Percentiles rank a stretch among this genome's conserved stretches.
Evolutionary conservation across 2,797 vertebrate species (phyloP).

Genomic region (Sebastes aleutianus): DNA sequence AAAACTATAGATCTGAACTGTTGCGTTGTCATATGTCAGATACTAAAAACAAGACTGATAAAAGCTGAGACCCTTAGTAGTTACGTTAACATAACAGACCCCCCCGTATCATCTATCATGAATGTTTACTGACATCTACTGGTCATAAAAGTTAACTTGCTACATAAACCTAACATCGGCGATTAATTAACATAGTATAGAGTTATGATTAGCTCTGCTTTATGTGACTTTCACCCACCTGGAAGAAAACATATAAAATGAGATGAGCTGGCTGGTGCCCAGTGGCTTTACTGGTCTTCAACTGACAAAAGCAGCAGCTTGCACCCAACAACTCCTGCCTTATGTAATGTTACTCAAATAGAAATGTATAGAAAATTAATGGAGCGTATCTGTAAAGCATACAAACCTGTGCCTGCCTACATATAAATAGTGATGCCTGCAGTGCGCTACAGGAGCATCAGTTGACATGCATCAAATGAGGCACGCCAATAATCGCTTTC

Average conservation of each 20-base stretch:
- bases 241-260: background rate
- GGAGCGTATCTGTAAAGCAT: too few species aligned
- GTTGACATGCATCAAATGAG: background rate
- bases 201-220: background rate
- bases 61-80: background rate
- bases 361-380: too few species aligned
- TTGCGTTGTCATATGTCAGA: background rate
- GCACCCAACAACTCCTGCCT: too few species aligned
- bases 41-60: background rate
- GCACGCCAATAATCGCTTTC: background rate
- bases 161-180: background rate
- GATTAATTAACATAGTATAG: background rate
- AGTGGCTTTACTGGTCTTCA: too few species aligned
- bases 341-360: too few species aligned
- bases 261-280: too few species aligned
- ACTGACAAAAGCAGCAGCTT: too few species aligned
- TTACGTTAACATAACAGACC: background rate
- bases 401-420: background rate
- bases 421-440: background rate
- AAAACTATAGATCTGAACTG: background rate
- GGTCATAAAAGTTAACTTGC: background rate
- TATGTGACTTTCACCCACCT: background rate
- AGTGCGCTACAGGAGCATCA: background rate
- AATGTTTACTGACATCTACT: background rate
- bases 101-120: too few species aligned